These are phyloP conservation scores for Brachycybe producta DNA, from an alignment of 2,888 invertebrate species.

Conservation along the genomic window DNA sequence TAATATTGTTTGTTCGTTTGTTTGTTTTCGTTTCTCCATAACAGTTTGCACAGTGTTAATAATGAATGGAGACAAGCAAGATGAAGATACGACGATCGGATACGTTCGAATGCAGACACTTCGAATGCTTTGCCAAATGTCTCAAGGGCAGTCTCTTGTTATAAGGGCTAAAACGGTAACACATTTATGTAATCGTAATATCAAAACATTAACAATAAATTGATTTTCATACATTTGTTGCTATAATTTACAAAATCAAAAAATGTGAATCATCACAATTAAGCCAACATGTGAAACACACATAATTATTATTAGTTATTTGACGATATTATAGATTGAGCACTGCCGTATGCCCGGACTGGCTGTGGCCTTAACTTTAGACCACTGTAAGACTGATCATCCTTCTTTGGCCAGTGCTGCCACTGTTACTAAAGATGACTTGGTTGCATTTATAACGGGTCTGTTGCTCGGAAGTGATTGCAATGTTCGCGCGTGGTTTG, in stretches of 20 bases:
- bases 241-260: neutral
- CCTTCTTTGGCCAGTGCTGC: conserved; percentile 29
- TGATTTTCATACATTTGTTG: neutral
- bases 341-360: conserved; percentile 79
- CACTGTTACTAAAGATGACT: conserved; percentile 35
- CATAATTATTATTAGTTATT: neutral
- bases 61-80: conserved; percentile 68
- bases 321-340: conserved; percentile 55
- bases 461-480: conserved; percentile 79
- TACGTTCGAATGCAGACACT: conserved; percentile 58
- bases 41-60: conserved; percentile 72
- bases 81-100: conserved; percentile 77
- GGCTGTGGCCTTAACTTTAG: conserved; percentile 67
- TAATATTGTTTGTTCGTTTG: neutral
- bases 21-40: conserved; percentile 24
- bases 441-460: conserved; percentile 76
- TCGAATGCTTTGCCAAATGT: conserved; percentile 71
- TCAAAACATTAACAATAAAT: neutral
- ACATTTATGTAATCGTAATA: conserved; percentile 28
- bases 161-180: conserved; percentile 73
- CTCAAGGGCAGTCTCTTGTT: conserved; percentile 70
- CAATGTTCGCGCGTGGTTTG: conserved; percentile 81
- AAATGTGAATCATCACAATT: neutral
- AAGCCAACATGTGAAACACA: neutral
- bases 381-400: conserved; percentile 38